phyloP scores from a whole-genome alignment of 2,888 invertebrate genomes.

The Dysmachus trigonus region DNA sequence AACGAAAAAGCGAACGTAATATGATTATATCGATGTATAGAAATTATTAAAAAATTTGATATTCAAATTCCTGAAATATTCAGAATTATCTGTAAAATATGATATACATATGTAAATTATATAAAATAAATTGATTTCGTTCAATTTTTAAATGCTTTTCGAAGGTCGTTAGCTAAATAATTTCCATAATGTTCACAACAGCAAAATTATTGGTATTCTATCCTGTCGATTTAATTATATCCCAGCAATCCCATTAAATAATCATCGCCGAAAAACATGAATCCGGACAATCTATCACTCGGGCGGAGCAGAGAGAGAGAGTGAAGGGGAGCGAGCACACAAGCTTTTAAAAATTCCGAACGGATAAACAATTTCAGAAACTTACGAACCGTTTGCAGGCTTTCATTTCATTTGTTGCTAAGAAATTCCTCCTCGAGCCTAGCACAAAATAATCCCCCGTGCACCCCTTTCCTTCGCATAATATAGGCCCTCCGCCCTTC shows the following conservation, averaged over 20 bases:
- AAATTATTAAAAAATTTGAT: no score
- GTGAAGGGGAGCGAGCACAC: no score
- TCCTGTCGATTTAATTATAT: not conserved
- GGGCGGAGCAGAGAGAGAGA: not conserved
- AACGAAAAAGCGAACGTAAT: no score
- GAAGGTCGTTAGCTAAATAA: not conserved
- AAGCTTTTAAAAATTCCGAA: not conserved
- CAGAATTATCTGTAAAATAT: not conserved
- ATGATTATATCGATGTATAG: no score
- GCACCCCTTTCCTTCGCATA: not conserved
- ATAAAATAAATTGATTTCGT: not conserved
- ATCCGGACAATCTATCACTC: not conserved
- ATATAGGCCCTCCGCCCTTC: no score
- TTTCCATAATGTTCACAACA: not conserved
- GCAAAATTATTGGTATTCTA: not conserved
- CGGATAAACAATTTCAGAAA: not conserved
- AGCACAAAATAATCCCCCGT: not conserved
- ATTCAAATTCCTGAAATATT: not conserved
- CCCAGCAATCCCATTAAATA: not conserved
- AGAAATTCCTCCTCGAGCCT: not conserved
- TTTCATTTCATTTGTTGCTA: not conserved
- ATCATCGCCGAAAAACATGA: not conserved
- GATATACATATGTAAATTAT: not conserved
- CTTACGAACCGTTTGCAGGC: not conserved
- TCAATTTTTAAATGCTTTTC: not conserved